Evolutionary conservation across 2,888 invertebrate species (phyloP), one percentile per base, ranked within the genome.

Genomic region (Cordilura impudica): DNA sequence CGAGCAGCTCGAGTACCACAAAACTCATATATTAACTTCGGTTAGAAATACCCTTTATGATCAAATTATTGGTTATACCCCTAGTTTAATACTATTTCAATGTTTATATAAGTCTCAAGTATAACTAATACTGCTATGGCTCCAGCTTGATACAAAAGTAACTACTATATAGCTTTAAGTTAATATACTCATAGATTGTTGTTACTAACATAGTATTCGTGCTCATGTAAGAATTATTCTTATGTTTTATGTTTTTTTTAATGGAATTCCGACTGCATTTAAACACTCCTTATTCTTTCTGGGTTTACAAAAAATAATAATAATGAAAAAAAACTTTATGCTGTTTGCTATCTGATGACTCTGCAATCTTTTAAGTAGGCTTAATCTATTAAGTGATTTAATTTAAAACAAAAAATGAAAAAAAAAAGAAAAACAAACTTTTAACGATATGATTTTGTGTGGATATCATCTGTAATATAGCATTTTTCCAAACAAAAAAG

Each of bases 281-380:
- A 29, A 31, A 47, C 12, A 53, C 43, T 58, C n/a, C 26, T 29
- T 71, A 23, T 56, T 16, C 39, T 72, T 67, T 51, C 60, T 45
- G 45, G 53, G 72, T 54, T 60, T 60, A 67, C 21, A 63, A 45
- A 56, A 67, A 16, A 63, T 39, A 47, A 16, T 51, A 18, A 19
- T 12, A 49, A 65, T 16, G 10, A 31, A 56, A 45, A 23, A 69
- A 76, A 77, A 29, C 72, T 74, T 67, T 58, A 47, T 75, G 43
- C 51, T 65, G 26, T 72, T 73, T 70, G 51, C 66, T 74, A 74
- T 81, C 69, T 76, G 74, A 81, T 82, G 75, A 78, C 81, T 78
- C 77, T 81, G 82, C 67, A 83, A 82, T 81, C 83, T 82, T 74
- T 83, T 83, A 83, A 83, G 83, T 78, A 81, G 81, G 76, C 81